Base-by-base conservation (phyloP, 2,888 invertebrate genomes). In the Tinea pellionella region DNA sequence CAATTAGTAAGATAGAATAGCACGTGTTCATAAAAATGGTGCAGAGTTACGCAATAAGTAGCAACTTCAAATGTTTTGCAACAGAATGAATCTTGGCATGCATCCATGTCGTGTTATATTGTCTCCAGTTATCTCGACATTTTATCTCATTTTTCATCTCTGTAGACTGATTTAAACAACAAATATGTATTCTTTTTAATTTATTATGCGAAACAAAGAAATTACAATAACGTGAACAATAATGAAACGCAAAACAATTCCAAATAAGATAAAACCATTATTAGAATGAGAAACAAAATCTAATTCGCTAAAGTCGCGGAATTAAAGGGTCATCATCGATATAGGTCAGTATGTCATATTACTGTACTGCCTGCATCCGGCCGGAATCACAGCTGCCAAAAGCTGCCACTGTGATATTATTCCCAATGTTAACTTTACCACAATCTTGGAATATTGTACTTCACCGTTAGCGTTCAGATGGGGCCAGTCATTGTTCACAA, bases 311-410 rank as follows among this genome's bases (percentile, higher is more conserved):
- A 15, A 15, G 15, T 16, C 47, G n/a, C n/a, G 2, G 15, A 47
- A 47, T 47, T 32, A 32, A 30, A 57, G 57, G 57, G 30, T 57
- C 57, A 57, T 16, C 15, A 32, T 6, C 32, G 3, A 61, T 61
- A 57, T 61, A 47, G 61, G 61, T 61, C 61, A 61, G 41, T 43
- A 30, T 61, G 61, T 61, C 61, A 57, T 56, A 61, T 56, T 32
- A 57, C 3, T 15, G 13, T 19, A 47, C 37, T 41, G 30, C 29
- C 42, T 19, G 42, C 43, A 42, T 43, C 61, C 42, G 55, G 41
- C 57, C 18, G 55, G 16, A 29, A 29, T 41, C 32, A 60, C 37
- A 19, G 32, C 24, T 60, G 24, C 41, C 57, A 57, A 55, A 51
- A 55, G 9, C 19, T 57, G 3, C 8, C 57, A 32, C 2, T 57